phyloP scores from a whole-genome alignment of 1,140 invertebrate species.

The Aphis gossypii region DNA sequence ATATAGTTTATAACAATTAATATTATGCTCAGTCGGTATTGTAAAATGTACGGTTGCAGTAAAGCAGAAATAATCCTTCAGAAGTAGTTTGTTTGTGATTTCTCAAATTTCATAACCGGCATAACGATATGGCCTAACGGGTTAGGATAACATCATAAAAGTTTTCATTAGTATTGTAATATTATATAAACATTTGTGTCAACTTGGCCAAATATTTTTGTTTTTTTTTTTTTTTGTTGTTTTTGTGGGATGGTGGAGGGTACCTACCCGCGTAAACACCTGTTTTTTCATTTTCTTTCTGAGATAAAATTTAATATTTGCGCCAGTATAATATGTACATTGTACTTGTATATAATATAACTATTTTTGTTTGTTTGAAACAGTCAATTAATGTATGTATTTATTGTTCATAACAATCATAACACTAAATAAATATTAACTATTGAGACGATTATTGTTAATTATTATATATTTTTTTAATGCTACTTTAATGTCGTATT shows the following conservation, averaged over 20 bases:
- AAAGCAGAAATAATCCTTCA: not conserved
- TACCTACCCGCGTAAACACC: not conserved
- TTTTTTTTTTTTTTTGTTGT: not conserved
- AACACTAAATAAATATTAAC: not conserved
- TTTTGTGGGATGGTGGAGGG: too few species aligned
- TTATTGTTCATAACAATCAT: not conserved
- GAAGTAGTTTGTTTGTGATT: not conserved
- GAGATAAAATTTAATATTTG: not conserved
- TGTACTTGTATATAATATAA: not conserved
- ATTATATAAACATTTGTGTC: not conserved
- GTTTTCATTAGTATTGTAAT: not conserved
- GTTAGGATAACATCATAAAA: not conserved
- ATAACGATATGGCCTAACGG: not conserved
- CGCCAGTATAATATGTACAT: not conserved
- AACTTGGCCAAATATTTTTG: not conserved
- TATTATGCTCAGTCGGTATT: not conserved
- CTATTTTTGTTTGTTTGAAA: not conserved
- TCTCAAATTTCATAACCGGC: not conserved
- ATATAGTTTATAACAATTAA: not conserved
- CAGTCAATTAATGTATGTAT: not conserved
- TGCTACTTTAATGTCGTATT: too few species aligned
- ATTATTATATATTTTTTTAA: too few species aligned
- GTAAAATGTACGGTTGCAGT: not conserved
- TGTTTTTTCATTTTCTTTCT: not conserved
- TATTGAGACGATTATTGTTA: not conserved